Evolutionary conservation across 2,113 vertebrate species (phyloP).

Genomic region (Pituophis catenifer): DNA sequence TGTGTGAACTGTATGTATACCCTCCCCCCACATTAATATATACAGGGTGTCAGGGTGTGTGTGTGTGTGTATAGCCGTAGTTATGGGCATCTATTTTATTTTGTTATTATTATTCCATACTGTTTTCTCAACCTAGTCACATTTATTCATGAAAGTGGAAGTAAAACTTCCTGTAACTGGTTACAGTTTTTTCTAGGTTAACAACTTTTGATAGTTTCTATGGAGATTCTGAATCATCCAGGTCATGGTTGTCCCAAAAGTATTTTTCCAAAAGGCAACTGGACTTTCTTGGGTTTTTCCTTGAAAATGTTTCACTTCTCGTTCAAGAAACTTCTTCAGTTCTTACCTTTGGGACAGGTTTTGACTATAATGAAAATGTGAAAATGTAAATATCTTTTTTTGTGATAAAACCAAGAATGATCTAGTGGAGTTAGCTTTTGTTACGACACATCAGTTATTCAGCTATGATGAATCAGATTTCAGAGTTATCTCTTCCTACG

Average conservation of each 20-base stretch:
- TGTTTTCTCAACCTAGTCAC: background rate
- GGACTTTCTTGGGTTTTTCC: background rate
- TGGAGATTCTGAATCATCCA: background rate
- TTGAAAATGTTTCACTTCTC: background rate
- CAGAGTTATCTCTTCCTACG: background rate
- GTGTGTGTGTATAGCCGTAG: background rate
- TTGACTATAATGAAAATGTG: background rate
- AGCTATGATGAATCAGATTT: background rate
- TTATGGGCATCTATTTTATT: background rate
- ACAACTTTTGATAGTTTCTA: background rate
- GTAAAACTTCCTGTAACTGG: background rate
- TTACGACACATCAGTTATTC: background rate
- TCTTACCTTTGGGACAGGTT: background rate
- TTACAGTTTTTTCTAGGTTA: background rate
- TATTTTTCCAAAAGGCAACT: background rate
- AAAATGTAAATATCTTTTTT: background rate
- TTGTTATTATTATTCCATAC: background rate
- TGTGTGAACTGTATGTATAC: too few relatives aligned
- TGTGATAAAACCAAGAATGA: background rate
- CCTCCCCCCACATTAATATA: too few relatives aligned
- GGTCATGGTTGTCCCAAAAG: background rate
- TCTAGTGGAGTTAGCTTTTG: background rate
- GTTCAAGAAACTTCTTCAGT: background rate
- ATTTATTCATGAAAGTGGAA: background rate
- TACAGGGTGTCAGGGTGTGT: too few relatives aligned